These are phyloP conservation scores for Delia radicum DNA, from an alignment of 1,140 invertebrate genomes.

Conservation along the genomic window DNA sequence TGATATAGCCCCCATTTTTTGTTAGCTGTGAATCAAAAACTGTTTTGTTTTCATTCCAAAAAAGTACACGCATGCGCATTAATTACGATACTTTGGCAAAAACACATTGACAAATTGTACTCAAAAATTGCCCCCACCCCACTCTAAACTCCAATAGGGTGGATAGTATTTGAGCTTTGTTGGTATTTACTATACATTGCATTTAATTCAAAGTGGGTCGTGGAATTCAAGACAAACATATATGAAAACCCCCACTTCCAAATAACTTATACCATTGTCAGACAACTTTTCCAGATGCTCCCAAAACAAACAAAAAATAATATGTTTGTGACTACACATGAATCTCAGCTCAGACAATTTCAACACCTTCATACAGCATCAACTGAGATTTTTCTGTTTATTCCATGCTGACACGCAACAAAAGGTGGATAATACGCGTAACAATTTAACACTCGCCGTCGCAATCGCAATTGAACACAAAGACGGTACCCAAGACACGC, in stretches of 20 bases:
- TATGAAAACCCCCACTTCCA: not conserved
- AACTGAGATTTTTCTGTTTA: conserved; percentile 16
- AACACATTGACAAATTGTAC: not conserved
- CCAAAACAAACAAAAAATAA: not conserved
- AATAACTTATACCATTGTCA: not conserved
- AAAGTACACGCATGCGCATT: not conserved
- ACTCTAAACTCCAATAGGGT: not conserved
- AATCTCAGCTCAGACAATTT: conserved; percentile 14
- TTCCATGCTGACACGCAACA: conserved; percentile 9
- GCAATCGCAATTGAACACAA: not conserved
- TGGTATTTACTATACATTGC: not conserved
- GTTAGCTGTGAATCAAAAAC: not conserved
- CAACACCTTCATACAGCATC: conserved; percentile 13
- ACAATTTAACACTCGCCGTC: not conserved
- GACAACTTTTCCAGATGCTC: not conserved
- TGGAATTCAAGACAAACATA: not conserved
- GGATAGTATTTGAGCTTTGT: not conserved
- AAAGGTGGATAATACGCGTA: conserved; percentile 7
- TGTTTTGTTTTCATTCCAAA: not conserved
- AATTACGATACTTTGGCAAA: not conserved
- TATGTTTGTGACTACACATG: not conserved
- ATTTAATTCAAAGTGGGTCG: not conserved
- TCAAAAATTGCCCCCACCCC: not conserved
- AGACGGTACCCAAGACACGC: not conserved
- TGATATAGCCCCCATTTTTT: too few relatives aligned